These are phyloP conservation scores for Lontra canadensis DNA, from an alignment of 2,113 vertebrate species.

Conservation along the genomic window DNA sequence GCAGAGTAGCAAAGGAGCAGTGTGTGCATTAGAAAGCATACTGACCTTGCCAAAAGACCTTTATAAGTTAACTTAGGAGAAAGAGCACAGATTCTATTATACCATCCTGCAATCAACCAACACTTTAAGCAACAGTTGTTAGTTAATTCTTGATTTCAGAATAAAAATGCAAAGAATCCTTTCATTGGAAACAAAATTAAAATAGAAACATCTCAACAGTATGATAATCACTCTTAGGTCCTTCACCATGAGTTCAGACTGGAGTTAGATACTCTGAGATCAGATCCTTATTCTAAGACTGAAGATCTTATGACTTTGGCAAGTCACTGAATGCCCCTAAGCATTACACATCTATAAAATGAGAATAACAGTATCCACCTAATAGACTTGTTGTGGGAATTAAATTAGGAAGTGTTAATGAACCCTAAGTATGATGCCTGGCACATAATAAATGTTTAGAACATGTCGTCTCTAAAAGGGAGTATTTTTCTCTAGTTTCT, in stretches of 20 bases:
- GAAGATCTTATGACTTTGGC: background rate
- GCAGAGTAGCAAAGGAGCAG: constrained; percentile 27
- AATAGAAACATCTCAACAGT: background rate
- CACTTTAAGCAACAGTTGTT: background rate
- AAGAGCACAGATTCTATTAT: background rate
- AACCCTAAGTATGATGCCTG: background rate
- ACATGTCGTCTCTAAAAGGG: background rate
- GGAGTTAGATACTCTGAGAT: background rate
- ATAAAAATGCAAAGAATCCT: background rate
- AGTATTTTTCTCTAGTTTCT: background rate
- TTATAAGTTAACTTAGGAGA: background rate
- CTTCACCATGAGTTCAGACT: background rate
- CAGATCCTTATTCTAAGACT: background rate
- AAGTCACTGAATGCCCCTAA: background rate
- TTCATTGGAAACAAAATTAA: background rate
- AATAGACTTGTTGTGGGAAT: background rate
- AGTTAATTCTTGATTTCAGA: constrained; percentile 35
- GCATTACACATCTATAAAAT: background rate
- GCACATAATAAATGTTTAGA: background rate
- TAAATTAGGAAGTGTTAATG: background rate
- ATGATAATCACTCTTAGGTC: background rate
- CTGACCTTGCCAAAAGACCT: constrained; percentile 50
- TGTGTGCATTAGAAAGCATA: background rate
- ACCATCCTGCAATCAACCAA: background rate
- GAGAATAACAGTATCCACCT: background rate